Conservation (phyloP, 2,797 vertebrate genomes). For the Myotis planiceps region DNA sequence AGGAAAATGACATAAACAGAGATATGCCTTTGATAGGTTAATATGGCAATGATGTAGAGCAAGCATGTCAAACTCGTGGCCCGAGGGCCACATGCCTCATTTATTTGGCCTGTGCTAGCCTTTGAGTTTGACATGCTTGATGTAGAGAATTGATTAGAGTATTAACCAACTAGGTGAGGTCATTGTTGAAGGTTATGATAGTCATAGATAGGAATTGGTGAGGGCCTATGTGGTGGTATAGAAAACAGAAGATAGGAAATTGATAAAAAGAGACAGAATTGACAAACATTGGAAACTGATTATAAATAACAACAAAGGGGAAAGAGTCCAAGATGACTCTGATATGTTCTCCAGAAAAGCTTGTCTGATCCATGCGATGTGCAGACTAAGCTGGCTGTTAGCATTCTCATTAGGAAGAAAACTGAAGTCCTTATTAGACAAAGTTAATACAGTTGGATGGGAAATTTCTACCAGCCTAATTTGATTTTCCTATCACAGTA, state of each 20-base stretch:
- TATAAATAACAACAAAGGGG: neutral
- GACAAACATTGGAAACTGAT: neutral
- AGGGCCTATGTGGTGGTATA: neutral
- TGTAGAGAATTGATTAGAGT: neutral
- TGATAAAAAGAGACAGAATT: neutral
- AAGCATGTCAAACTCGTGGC: no score
- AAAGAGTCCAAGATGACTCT: neutral
- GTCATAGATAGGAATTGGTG: neutral
- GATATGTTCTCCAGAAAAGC: neutral
- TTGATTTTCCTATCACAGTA: conserved; percentile 73
- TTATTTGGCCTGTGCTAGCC: no score
- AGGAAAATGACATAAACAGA: neutral
- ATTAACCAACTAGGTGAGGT: neutral
- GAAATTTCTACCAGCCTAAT: conserved; percentile 58
- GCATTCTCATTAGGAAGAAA: conserved; percentile 29
- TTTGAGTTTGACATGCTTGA: no score
- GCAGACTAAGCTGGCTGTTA: neutral
- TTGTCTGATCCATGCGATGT: neutral
- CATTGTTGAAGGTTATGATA: neutral
- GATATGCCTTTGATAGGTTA: neutral
- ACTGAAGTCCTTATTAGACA: conserved; percentile 27
- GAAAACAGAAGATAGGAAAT: neutral
- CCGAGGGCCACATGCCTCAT: no score
- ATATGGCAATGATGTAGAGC: neutral
- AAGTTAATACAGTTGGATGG: conserved; percentile 60